phyloP scores from a whole-genome alignment of 2,888 invertebrate species.

The Xestoiulus laeticollis region DNA sequence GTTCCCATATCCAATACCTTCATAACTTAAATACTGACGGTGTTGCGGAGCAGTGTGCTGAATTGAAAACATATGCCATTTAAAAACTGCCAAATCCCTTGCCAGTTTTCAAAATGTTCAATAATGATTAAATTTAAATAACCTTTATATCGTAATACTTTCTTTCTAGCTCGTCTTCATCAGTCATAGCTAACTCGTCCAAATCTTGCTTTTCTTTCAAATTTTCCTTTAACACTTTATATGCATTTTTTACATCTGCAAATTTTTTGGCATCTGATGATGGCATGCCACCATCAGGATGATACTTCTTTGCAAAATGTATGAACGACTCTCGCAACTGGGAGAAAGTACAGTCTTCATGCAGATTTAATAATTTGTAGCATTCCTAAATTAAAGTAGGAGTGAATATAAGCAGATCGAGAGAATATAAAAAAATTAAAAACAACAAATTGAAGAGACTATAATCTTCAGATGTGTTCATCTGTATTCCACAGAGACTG shows the following conservation, averaged over 20 bases:
- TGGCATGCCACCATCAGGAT: conserved; percentile 80
- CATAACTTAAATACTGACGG: conserved; percentile 81
- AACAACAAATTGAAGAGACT: neutral
- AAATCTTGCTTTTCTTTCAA: neutral
- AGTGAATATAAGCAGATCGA: neutral
- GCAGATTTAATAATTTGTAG: conserved; percentile 74
- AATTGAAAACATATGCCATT: conserved; percentile 56
- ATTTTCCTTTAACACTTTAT: conserved; percentile 24
- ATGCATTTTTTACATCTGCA: conserved; percentile 63
- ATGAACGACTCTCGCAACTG: conserved; percentile 78
- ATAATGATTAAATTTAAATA: neutral
- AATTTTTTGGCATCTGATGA: conserved; percentile 80
- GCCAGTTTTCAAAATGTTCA: neutral
- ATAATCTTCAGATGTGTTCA: neutral
- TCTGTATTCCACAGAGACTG: too few species aligned
- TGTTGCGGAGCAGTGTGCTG: conserved; percentile 90
- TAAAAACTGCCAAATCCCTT: neutral
- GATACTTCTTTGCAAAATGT: conserved; percentile 79
- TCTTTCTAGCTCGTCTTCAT: conserved; percentile 11
- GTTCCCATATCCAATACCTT: conserved; percentile 81
- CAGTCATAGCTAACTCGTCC: conserved; percentile 70
- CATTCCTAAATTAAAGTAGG: conserved; percentile 70
- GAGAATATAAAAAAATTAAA: neutral
- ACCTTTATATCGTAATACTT: conserved; percentile 39
- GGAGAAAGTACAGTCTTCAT: conserved; percentile 76